Evolutionary conservation across 2,113 vertebrate genomes (phyloP).

Genomic region (Salvelinus alpinus): DNA sequence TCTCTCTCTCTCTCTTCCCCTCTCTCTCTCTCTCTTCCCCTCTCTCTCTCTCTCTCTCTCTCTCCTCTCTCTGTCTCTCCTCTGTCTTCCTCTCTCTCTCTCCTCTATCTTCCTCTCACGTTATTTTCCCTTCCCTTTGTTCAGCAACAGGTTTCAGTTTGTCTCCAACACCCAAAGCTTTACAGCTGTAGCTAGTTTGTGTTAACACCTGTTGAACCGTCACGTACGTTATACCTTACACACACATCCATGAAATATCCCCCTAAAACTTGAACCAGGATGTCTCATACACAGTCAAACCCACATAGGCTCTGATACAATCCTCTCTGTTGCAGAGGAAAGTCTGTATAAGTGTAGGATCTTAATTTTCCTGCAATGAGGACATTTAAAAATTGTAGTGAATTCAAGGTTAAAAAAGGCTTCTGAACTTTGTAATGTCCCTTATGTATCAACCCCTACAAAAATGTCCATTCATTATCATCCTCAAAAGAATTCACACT

Average conservation of each 20-base stretch:
- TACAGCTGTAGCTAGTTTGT: constrained; percentile 46
- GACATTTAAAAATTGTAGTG: too few species aligned
- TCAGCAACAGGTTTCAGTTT: constrained; percentile 55
- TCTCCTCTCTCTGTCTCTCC: neutral
- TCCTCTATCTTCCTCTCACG: neutral
- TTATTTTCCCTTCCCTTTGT: neutral
- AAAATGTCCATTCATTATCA: too few species aligned
- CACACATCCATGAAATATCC: constrained; percentile 47
- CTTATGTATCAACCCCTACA: too few species aligned
- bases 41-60: constrained; percentile 27
- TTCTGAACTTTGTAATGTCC: too few species aligned
- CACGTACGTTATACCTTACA: neutral
- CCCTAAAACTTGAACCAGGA: constrained; percentile 12
- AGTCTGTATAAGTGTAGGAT: too few species aligned
- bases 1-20: neutral
- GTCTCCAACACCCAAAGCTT: constrained; percentile 36
- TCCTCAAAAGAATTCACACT: too few species aligned
- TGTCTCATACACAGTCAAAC: constrained; percentile 24
- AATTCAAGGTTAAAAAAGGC: too few species aligned
- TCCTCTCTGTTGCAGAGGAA: too few species aligned
- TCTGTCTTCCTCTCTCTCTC: neutral
- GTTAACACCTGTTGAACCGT: constrained; percentile 67
- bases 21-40: neutral
- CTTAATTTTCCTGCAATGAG: too few species aligned
- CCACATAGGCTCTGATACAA: neutral